Conservation (phyloP, 2,113 vertebrate species). For the Pseudorasbora parva region DNA sequence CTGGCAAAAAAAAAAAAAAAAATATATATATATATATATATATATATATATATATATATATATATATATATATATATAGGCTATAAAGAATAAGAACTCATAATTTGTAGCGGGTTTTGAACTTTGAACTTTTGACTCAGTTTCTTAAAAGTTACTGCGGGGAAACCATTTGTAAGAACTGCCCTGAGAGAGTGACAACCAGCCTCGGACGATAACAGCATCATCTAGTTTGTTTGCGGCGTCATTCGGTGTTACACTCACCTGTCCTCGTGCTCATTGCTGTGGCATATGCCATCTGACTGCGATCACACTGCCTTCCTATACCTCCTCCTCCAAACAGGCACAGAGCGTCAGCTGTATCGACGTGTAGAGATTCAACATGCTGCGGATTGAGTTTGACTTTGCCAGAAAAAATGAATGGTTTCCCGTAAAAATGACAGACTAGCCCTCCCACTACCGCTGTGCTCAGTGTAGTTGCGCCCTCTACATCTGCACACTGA, state of each 20-base stretch:
- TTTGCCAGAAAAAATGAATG: neutral
- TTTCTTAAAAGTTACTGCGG: neutral
- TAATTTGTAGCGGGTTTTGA: neutral
- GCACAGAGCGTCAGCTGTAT: neutral
- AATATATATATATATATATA: no score
- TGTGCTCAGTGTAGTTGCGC: constrained; percentile 35
- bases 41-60: no score
- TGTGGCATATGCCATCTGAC: neutral
- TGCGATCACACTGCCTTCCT: neutral
- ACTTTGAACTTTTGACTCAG: neutral
- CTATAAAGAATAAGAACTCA: neutral
- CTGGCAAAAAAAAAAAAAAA: no score
- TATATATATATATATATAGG: no score
- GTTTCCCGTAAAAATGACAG: constrained; percentile 69
- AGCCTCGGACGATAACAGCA: neutral
- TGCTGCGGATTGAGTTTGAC: neutral
- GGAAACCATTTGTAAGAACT: neutral
- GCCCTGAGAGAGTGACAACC: neutral
- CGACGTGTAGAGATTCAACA: neutral
- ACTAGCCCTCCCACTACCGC: constrained; percentile 56
- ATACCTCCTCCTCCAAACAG: neutral
- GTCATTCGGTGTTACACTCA: constrained; percentile 22
- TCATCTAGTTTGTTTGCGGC: neutral
- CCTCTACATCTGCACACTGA: neutral
- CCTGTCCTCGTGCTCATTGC: constrained; percentile 10